Conservation (phyloP, 1,140 invertebrate genomes). For the Mercenaria mercenaria region DNA sequence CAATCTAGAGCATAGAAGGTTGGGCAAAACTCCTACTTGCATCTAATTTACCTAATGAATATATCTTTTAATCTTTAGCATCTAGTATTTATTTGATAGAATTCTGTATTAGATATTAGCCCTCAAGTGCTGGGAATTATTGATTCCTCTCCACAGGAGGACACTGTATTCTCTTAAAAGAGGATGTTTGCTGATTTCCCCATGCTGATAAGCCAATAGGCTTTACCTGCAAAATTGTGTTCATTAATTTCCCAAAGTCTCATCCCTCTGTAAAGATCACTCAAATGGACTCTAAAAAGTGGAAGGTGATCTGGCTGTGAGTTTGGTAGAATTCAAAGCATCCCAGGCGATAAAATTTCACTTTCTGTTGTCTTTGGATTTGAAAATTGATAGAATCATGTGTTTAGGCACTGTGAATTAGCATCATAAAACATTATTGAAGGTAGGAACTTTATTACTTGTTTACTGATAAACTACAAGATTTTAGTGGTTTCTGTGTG, state of each 20-base stretch:
- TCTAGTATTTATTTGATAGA: slow-evolving; percentile 7
- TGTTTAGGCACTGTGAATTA: not conserved
- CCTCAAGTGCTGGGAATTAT: not conserved
- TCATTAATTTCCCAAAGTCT: not conserved
- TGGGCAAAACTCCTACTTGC: not conserved
- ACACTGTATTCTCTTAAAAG: not conserved
- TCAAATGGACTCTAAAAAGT: not conserved
- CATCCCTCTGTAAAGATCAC: not conserved
- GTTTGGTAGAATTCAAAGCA: not conserved
- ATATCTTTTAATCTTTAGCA: not conserved
- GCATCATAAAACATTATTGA: not conserved
- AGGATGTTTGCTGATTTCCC: not conserved
- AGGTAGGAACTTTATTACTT: slow-evolving; percentile 5
- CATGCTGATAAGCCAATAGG: slow-evolving; percentile 22
- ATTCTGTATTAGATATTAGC: not conserved
- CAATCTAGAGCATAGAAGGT: not conserved
- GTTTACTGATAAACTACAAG: slow-evolving; percentile 25
- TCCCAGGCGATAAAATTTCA: not conserved
- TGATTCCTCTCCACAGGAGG: not conserved
- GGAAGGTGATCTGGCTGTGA: not conserved
- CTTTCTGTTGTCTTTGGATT: not conserved
- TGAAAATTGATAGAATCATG: not conserved
- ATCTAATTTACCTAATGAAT: not conserved
- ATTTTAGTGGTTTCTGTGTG: not conserved
- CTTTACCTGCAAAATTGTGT: slow-evolving; percentile 12